Conservation (phyloP, 1,140 invertebrate genomes). For the Uloborus diversus region DNA sequence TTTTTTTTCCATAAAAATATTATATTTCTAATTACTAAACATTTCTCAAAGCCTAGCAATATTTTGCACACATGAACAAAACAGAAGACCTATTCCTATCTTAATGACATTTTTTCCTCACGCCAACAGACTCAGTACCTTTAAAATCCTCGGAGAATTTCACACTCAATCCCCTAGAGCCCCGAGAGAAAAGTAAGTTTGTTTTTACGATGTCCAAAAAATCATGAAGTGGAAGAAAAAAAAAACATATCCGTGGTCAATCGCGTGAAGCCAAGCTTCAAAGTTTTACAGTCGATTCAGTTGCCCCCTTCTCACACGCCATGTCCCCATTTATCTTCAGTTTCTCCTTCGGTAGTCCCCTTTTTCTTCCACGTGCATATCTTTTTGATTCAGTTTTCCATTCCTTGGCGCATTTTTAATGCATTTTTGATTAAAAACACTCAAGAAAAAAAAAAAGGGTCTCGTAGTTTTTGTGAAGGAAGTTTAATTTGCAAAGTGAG, state of each 20-base stretch:
- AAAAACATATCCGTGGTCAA: slow-evolving; percentile 41
- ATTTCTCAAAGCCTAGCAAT: too few species aligned
- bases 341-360: not conserved
- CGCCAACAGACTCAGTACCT: too few species aligned
- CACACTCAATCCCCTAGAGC: not conserved
- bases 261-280: slow-evolving; percentile 40
- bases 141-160: not conserved
- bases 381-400: slow-evolving; percentile 8
- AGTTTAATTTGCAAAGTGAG: slow-evolving; percentile 46
- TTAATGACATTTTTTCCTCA: too few species aligned
- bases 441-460: not conserved
- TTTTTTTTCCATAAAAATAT: too few species aligned
- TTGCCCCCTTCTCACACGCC: slow-evolving; percentile 17
- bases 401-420: slow-evolving; percentile 26
- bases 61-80: too few species aligned
- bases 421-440: slow-evolving; percentile 49
- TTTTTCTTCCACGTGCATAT: not conserved
- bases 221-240: slow-evolving; percentile 1
- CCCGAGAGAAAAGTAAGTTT: not conserved
- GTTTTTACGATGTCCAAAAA: slow-evolving; percentile 10
- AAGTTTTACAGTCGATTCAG: slow-evolving; percentile 42
- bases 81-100: not conserved
- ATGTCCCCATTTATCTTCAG: slow-evolving; percentile 37
- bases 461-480: not conserved
- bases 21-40: too few species aligned